phyloP scores from a whole-genome alignment of 2,888 invertebrate species.

The Coelinius sp. region DNA sequence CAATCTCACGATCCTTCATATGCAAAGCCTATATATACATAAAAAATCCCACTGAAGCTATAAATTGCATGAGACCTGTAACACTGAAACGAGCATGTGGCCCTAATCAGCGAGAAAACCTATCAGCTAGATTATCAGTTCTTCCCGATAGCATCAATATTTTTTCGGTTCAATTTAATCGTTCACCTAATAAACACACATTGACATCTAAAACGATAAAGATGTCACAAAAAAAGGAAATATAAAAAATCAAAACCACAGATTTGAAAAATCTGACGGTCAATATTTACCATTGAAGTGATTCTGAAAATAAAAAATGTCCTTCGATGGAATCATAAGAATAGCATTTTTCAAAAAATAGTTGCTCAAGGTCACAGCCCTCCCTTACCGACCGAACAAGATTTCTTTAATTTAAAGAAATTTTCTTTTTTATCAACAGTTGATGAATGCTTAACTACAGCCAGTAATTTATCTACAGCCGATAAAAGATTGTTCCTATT shows the following conservation, averaged over 20 bases:
- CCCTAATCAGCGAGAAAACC: constrained; percentile 25
- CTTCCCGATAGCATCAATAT: constrained; percentile 14
- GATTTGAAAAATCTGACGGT: not conserved
- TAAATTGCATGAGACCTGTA: not conserved
- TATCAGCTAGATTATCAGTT: constrained; percentile 29
- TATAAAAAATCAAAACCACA: not conserved
- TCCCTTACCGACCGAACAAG: not conserved
- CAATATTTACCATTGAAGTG: not conserved
- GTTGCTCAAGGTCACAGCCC: not conserved
- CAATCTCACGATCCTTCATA: not conserved
- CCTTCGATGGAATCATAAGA: not conserved
- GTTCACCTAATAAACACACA: constrained; percentile 23
- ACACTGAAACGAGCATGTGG: constrained; percentile 32
- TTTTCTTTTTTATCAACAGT: not conserved
- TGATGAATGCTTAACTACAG: not conserved
- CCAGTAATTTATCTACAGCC: not conserved
- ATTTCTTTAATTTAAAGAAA: not conserved
- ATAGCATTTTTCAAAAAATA: not conserved
- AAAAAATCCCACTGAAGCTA: not conserved
- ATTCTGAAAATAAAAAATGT: not conserved
- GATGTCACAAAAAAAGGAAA: not conserved
- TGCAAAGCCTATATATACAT: constrained; percentile 12
- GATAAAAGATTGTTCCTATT: not conserved
- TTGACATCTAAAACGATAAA: constrained; percentile 2
- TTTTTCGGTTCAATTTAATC: constrained; percentile 11